Percentiles rank a stretch among this genome's conserved stretches.
These are phyloP conservation scores for Mesoligia furuncula DNA, from an alignment of 2,888 invertebrate species.

Conservation along the genomic window DNA sequence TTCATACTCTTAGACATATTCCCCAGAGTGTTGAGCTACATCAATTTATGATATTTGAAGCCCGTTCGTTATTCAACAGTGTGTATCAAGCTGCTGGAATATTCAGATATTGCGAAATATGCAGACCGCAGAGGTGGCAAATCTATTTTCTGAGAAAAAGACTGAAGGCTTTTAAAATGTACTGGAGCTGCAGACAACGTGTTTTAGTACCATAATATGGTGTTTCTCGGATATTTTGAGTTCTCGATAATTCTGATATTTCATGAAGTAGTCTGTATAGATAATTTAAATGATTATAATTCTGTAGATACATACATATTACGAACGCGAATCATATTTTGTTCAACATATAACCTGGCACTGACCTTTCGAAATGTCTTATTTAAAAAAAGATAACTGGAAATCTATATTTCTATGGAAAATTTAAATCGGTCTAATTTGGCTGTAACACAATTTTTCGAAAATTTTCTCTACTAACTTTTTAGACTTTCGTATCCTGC, in stretches of 20 bases:
- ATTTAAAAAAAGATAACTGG: too few relatives aligned
- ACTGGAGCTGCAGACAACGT: neutral
- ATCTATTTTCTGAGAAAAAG: constrained; percentile 5
- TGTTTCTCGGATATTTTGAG: neutral
- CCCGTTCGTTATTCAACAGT: constrained; percentile 35
- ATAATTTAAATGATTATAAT: too few relatives aligned
- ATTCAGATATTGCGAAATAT: constrained; percentile 32
- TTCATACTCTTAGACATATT: constrained; percentile 23
- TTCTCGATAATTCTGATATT: neutral
- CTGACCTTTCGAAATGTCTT: too few relatives aligned
- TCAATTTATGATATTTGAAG: constrained; percentile 43
- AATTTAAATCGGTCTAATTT: too few relatives aligned
- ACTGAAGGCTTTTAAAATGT: neutral
- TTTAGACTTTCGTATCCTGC: too few relatives aligned
- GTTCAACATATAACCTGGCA: too few relatives aligned
- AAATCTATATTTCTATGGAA: too few relatives aligned
- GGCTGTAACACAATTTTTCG: too few relatives aligned
- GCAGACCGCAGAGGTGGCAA: neutral
- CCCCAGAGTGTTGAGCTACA: constrained; percentile 32
- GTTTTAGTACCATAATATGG: neutral
- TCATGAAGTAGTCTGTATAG: too few relatives aligned
- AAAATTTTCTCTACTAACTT: too few relatives aligned
- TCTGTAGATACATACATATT: too few relatives aligned
- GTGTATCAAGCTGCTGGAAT: constrained; percentile 42
- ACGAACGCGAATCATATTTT: too few relatives aligned